Base-by-base conservation (phyloP, 2,888 invertebrate species). In the Xestia c-nigrum region DNA sequence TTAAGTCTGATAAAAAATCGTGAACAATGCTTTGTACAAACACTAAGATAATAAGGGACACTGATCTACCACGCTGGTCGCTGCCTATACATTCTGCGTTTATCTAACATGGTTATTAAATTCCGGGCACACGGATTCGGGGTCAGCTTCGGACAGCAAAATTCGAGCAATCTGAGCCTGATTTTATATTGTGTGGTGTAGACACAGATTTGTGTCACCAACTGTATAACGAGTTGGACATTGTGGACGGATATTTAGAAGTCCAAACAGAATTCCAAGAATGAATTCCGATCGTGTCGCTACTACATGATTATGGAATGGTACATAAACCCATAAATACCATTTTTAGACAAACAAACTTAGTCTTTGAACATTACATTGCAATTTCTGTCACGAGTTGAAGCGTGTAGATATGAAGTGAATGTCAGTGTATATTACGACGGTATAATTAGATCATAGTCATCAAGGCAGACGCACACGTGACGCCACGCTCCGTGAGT, bases 401-500 rank as follows among this genome's bases (percentile, higher is more conserved):
- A 40, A 71, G 55, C 76, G 43, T 63, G 52, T 67, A 81, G 46
- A 43, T 68, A 73, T 70, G 69, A 31, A 70, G 38, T 72, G 64
- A 81, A 83, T 82, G 74, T 74, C 66, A 78, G 74, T 43, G 64
- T 71, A 63, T 65, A 77, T 65, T 19, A 69, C 50, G 31, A 52
- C n/a, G 61, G 24, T 80, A 83, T 83, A 80, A 82, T 82, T 78
- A 74, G 77, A 76, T 76, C 80, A 76, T 66, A 78, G 67, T 76
- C 63, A 79, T 80, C 84, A 85, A 86, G 77, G 59, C 82, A 81
- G 83, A 73, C 76, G 83, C 89, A 91, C 90, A 91, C 91, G 90
- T 78, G 91, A 89, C 90, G 87, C 83, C 89, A 88, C 87, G 86
- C 84, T 90, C 89, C 87, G 88, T 90, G 90, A 92, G 92, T 93